Conservation (phyloP, 2,888 invertebrate genomes). For the Trisateles emortualis region DNA sequence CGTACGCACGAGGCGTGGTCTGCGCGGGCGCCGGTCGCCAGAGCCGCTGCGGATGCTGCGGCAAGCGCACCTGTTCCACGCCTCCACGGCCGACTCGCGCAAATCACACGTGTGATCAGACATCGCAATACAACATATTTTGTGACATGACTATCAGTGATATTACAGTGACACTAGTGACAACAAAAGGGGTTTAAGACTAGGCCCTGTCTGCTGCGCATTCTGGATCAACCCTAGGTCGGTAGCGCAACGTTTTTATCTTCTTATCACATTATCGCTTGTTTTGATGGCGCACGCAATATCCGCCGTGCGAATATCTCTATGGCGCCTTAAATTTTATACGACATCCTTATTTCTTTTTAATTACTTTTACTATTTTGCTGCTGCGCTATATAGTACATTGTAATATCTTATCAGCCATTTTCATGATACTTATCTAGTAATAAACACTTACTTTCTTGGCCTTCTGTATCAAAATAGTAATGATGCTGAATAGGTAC, state of each 20-base stretch:
- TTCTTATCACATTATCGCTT: slow-evolving; percentile 69
- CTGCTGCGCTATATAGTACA: neutral
- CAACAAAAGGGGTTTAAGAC: slow-evolving; percentile 37
- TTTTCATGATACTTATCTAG: neutral
- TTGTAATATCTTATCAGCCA: neutral
- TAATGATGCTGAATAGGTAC: neutral
- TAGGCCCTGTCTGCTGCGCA: slow-evolving; percentile 60
- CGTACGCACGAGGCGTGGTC: slow-evolving; percentile 76
- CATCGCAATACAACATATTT: slow-evolving; percentile 27
- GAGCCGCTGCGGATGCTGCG: slow-evolving; percentile 81
- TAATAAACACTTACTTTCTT: neutral
- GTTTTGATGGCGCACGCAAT: slow-evolving; percentile 71
- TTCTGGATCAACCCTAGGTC: slow-evolving; percentile 76
- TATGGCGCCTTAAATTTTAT: slow-evolving; percentile 17
- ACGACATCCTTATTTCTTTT: slow-evolving; percentile 4
- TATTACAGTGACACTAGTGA: slow-evolving; percentile 72
- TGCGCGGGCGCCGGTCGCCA: slow-evolving; percentile 59
- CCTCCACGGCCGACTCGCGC: slow-evolving; percentile 41
- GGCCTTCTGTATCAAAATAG: neutral
- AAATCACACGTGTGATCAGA: slow-evolving; percentile 48
- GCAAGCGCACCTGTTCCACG: slow-evolving; percentile 73
- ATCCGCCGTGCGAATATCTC: slow-evolving; percentile 68
- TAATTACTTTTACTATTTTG: neutral
- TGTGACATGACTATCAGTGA: slow-evolving; percentile 73
- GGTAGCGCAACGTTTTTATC: slow-evolving; percentile 71